Evolutionary conservation across 2,888 invertebrate species (phyloP).

Genomic region (Ormyrus labotus): DNA sequence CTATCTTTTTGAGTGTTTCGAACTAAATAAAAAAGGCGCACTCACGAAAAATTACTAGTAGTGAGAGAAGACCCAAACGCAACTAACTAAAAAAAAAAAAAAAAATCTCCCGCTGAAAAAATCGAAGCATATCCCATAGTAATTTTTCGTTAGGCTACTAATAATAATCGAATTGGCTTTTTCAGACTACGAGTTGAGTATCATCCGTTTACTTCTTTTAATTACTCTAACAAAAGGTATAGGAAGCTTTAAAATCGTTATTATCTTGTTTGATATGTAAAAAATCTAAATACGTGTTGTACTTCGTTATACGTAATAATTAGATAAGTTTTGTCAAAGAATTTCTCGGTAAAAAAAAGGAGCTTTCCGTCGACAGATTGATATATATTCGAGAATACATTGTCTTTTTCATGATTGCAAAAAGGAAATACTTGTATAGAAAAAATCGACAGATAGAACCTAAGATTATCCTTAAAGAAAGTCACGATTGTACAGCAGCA

Average conservation of each 20-base stretch:
- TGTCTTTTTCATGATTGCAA: conserved; percentile 12
- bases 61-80: not conserved
- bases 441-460: conserved; percentile 20
- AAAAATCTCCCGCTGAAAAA: too few species aligned
- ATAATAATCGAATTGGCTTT: not conserved
- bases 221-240: conserved; percentile 57
- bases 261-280: conserved; percentile 66
- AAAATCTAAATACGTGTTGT: conserved; percentile 70
- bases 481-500: conserved; percentile 50
- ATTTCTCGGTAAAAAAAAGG: conserved; percentile 28
- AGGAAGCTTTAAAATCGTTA: conserved; percentile 60
- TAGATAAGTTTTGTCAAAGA: conserved; percentile 1
- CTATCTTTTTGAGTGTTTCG: not conserved
- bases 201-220: conserved; percentile 15
- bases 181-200: conserved; percentile 20
- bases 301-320: conserved; percentile 54
- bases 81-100: not conserved
- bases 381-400: conserved; percentile 5
- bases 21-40: conserved; percentile 5
- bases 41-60: conserved; percentile 2
- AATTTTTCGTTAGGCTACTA: not conserved
- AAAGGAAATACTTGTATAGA: conserved; percentile 24
- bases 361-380: conserved; percentile 5
- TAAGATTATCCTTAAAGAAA: conserved; percentile 44
- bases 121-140: too few species aligned